Evolutionary conservation across 2,888 invertebrate species (phyloP), one percentile per base, ranked within the genome.

Genomic region (Raillietiella orientalis): DNA sequence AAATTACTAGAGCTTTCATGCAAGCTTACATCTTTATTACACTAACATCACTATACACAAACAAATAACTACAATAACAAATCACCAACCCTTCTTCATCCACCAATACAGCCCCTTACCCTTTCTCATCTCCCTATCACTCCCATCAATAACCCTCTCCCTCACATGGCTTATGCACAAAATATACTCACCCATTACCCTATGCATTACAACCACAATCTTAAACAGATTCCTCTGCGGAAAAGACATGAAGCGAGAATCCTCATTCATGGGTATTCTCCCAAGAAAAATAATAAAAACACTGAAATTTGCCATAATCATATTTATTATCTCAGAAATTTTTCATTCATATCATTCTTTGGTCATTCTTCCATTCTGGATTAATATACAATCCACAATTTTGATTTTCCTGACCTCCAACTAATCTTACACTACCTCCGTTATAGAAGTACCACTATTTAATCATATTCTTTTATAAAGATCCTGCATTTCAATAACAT

Each of bases 381-480:
- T 33, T 47, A 26, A 39, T 36, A n/a, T 58, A 59, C 1, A 41
- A 47, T 17, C 46, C 57, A 37, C 59, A 61, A 47, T 38, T 62
- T 40, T 60, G 60, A 4, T 42, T 45, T 33, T 47, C 43, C 11
- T 67, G 66, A 55, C 66, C 66, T 0, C 66, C 66, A 1, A 38
- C 43, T 36, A 33, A 58, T 66, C 49, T 37, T 32, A 0, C 41
- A 58, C 1, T 59, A 67, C 48, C 63, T 65, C 16, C 62, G 65
- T 0, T 58, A n/a, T 62, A 31, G 55, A 60, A 52, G 59, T 67
- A 36, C 66, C 67, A 1, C 30, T 67, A 36, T 41, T 67, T 43
- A 69, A 69, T 52, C 66, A 66, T 6, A 52, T 62, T 44, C 60
- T 69, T 47, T 45, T 69, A 46, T 46, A 67, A 46, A 52, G 59